A percentile compares a stretch with the other conserved stretches of the same genome.
Evolutionary conservation across 2,888 invertebrate genomes (phyloP).

Genomic region (Kryphioiulus occultus): DNA sequence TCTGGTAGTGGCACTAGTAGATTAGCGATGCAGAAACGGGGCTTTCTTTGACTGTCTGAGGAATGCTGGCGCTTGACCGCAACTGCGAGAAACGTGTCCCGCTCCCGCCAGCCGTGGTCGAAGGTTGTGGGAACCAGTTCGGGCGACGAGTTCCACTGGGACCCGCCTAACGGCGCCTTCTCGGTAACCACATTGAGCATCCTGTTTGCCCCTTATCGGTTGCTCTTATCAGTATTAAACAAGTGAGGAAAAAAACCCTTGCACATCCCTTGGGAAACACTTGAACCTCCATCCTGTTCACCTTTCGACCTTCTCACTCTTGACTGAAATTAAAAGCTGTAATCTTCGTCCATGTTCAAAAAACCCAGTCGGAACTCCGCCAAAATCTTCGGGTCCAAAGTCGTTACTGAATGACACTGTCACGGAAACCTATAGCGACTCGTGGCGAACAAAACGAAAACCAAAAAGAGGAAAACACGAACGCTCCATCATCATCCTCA

Average conservation of each 20-base stretch:
- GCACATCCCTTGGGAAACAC: too few relatives aligned
- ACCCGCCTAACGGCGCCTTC: too few relatives aligned
- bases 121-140: not conserved
- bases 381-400: not conserved
- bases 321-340: too few relatives aligned
- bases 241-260: too few relatives aligned
- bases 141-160: not conserved
- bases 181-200: too few relatives aligned
- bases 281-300: too few relatives aligned
- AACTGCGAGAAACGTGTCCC: not conserved
- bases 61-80: not conserved
- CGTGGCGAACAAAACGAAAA: not conserved
- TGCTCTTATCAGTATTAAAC: too few relatives aligned
- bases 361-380: not conserved
- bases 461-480: not conserved
- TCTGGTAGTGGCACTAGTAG: slow-evolving; percentile 12
- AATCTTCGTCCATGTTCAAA: too few relatives aligned
- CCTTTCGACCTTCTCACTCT: too few relatives aligned
- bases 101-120: not conserved
- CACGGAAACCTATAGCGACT: not conserved
- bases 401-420: not conserved
- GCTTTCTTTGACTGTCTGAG: not conserved
- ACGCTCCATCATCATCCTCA: slow-evolving; percentile 20
- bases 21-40: not conserved
- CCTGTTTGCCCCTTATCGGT: too few relatives aligned